Conservation (phyloP, 35 echinoderm and acorn worm genomes). For the Hemicentrotus pulcherrimus region DNA sequence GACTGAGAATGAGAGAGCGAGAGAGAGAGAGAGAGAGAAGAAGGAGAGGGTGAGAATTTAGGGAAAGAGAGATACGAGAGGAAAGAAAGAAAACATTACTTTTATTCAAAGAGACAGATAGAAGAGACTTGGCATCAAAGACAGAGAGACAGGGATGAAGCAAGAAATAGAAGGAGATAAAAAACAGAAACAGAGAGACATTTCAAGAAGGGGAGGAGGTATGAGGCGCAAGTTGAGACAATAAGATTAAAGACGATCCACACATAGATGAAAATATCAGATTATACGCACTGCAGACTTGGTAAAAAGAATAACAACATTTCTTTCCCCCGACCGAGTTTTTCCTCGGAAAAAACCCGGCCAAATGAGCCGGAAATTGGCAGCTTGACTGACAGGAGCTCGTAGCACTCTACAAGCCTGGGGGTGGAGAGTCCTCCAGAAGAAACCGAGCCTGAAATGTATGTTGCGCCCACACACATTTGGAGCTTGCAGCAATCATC, state of each 20-base stretch:
- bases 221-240: background rate
- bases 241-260: background rate
- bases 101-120: no score
- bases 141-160: no score
- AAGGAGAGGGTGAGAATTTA: background rate
- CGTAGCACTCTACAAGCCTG: background rate
- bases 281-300: background rate
- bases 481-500: background rate
- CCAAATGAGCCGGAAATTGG: background rate
- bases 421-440: background rate
- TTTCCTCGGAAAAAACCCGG: background rate
- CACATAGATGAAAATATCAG: background rate
- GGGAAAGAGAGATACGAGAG: background rate
- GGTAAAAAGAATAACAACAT: background rate
- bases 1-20: no score
- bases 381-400: background rate
- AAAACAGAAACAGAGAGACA: no score
- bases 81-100: background rate
- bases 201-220: background rate
- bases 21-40: no score
- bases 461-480: background rate
- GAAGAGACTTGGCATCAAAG: no score
- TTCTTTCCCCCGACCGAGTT: background rate
- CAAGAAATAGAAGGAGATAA: no score
- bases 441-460: background rate